Percentiles rank a stretch among this genome's conserved stretches.
Conservation (phyloP, 2,113 vertebrate genomes). For the Brachypteracias leptosomus region DNA sequence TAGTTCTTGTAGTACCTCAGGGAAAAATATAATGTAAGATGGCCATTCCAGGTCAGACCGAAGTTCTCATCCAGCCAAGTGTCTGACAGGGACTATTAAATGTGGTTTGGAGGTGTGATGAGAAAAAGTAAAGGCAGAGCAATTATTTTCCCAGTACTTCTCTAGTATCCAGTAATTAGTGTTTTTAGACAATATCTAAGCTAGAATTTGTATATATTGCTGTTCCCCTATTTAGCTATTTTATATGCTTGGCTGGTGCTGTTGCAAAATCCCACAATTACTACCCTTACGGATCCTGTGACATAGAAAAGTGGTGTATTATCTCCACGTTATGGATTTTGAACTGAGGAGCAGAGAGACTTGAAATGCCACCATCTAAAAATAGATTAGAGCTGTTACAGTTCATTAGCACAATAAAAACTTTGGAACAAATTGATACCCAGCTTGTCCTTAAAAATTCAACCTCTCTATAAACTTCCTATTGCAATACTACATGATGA, state of each 20-base stretch:
- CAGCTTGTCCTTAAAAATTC: slow-evolving; percentile 48
- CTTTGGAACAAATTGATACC: slow-evolving; percentile 40
- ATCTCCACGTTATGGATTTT: slow-evolving; percentile 44
- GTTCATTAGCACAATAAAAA: slow-evolving; percentile 65
- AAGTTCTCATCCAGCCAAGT: not conserved
- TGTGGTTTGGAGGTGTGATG: not conserved
- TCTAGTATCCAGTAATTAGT: not conserved
- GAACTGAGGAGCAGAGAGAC: slow-evolving; percentile 13
- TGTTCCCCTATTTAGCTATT: not conserved
- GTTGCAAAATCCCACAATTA: not conserved
- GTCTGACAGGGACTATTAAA: not conserved
- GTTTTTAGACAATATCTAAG: not conserved
- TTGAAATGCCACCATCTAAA: slow-evolving; percentile 61
- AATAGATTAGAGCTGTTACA: slow-evolving; percentile 58
- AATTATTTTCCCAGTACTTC: not conserved
- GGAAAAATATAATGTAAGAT: not conserved
- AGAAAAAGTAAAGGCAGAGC: not conserved
- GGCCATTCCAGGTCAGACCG: not conserved
- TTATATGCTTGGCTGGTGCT: not conserved
- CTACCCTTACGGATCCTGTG: not conserved
- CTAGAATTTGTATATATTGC: not conserved
- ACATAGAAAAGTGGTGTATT: slow-evolving; percentile 18
- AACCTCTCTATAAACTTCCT: slow-evolving; percentile 41
- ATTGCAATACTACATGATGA: not conserved
- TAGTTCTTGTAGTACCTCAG: not conserved